Evolutionary conservation across 2,888 invertebrate species (phyloP), one percentile per base, ranked within the genome.

Genomic region (Rhingia rostrata): DNA sequence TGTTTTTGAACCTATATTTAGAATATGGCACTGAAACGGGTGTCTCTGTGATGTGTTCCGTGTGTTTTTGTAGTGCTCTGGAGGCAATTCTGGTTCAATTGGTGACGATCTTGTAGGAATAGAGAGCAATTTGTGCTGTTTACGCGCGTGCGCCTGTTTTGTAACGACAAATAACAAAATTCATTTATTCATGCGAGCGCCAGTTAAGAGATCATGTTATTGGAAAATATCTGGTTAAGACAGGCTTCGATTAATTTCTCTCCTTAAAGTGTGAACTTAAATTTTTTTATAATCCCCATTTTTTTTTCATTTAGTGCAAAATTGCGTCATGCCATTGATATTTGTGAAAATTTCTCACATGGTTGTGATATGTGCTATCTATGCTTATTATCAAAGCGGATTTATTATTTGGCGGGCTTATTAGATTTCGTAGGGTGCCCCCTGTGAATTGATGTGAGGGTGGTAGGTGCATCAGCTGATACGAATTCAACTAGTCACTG

Each of bases 1-100:
- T 41, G 30, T 51, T 49, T 72, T 35, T 7, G 35, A 61, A n/a
- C 32, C 60, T 35, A 72, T 60, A 60, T 60, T 70, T 49, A 60
- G 70, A 39, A 10, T 63, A 37, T 37, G 9, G 35, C 5, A 3
- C n/a, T 14, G 30, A 10, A 67, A 45, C 54, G 67, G 67, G 56
- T 67, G 67, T 39, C 53, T 7, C 66, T 41, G 14, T 51, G 66
- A 33, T 43, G 14, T 47, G 14, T 4, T 33, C 3, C 6, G 1
- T 14, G 9, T 56, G 37, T 49, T 30, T 2, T 39, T 41, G 12
- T 14, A 0, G 4, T 33, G 5, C 49, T 32, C 35, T 47, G 41
- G 43, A 53, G 9, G 12, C 30, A 30, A 30, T 9, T 32, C 30
- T 49, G 1, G 56, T 35, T 37, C 14, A 39, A 22, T 39, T 37